Percentiles rank a stretch among this genome's conserved stretches.
Conservation (phyloP, 1,140 invertebrate genomes). For the Holotrichia oblita region DNA sequence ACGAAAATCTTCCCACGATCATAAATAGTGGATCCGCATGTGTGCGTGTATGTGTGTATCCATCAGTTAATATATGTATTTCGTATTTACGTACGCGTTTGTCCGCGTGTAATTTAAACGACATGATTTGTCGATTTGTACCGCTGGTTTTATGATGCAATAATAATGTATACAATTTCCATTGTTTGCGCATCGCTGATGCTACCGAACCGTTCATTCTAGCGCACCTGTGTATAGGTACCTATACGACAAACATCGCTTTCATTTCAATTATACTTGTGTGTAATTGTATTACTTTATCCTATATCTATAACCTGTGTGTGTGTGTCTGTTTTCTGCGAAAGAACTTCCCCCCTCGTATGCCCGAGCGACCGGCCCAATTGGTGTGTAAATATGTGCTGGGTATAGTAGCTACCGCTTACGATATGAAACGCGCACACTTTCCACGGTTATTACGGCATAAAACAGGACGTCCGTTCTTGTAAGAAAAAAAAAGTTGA, state of each 20-base stretch:
- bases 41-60: background rate
- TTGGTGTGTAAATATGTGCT: background rate
- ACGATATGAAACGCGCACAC: background rate
- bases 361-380: background rate
- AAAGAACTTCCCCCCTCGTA: background rate
- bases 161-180: slow-evolving; percentile 2
- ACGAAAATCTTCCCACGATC: slow-evolving; percentile 5
- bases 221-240: background rate
- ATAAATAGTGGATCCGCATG: background rate
- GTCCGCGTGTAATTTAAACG: slow-evolving; percentile 15
- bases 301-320: background rate
- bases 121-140: slow-evolving; percentile 20
- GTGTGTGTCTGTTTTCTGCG: background rate
- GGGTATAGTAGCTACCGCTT: background rate
- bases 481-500: background rate
- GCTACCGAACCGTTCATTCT: background rate
- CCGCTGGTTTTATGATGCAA: slow-evolving; percentile 16
- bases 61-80: background rate
- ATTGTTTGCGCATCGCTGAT: slow-evolving; percentile 6
- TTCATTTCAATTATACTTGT: background rate
- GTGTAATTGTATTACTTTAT: background rate
- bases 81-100: background rate
- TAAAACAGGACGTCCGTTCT: background rate
- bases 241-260: background rate
- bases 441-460: too few species aligned